phyloP scores from a whole-genome alignment of 2,113 vertebrate genomes.

The Brachypodius melanocephalos region DNA sequence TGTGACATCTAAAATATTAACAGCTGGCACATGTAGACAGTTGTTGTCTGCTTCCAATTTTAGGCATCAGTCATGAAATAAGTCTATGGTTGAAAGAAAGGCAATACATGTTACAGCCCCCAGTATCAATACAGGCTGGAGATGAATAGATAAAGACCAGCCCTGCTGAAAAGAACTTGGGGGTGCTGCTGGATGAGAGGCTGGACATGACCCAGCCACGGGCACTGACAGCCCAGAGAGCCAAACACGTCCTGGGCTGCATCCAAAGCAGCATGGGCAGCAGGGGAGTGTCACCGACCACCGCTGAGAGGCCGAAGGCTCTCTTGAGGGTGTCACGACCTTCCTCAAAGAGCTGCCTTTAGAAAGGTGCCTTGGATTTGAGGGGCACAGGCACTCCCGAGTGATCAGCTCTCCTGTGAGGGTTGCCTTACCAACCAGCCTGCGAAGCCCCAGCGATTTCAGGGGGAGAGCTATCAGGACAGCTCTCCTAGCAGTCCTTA shows the following conservation, averaged over 20 bases:
- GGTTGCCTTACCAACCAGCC: no score
- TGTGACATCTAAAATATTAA: neutral
- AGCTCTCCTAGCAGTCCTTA: no score
- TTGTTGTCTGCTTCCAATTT: neutral
- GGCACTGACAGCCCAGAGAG: neutral
- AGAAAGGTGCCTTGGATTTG: no score
- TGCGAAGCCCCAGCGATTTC: no score
- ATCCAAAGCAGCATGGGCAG: accelerated
- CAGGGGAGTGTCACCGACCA: neutral
- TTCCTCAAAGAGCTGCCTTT: no score
- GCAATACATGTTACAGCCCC: accelerated
- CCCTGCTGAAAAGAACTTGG: accelerated
- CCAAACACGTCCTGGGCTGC: accelerated
- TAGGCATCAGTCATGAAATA: neutral
- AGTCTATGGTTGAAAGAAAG: neutral
- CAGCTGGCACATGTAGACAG: neutral
- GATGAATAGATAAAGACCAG: accelerated
- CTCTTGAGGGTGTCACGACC: no score
- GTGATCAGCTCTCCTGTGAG: no score
- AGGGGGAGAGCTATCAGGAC: no score
- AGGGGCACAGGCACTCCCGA: no score
- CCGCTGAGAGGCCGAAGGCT: no score
- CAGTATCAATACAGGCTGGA: neutral
- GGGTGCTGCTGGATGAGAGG: accelerated
- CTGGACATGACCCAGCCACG: neutral